Base-by-base conservation (phyloP, 2,888 invertebrate species). In the Xestoiulus laeticollis region DNA sequence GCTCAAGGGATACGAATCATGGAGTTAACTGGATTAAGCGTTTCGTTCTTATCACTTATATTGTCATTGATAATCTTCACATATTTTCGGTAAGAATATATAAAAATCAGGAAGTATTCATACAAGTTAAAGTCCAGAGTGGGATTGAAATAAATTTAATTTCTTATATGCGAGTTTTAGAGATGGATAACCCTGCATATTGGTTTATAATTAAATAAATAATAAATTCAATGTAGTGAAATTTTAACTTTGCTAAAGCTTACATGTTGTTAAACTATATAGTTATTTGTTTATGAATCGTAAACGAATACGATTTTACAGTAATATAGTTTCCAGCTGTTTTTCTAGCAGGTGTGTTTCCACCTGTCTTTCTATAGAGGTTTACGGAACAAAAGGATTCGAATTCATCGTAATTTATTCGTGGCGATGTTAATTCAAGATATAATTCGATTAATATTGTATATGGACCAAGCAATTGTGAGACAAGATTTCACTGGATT, bases 381-480 rank as follows among this genome's bases (percentile, higher is more conserved):
- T 48, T 92, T 98, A 85, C 94, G 95, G 88, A 97, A 97, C 91
- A 95, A 95, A 90, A 94, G 97, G 86, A 97, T 97, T 0, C 94
- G 95, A 90, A 97, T 97, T 90, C 98, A 96, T 92, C 96, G 95
- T 92, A 96, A 96, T 92, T 93, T 97, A 88, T 98, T 96, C 92
- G 93, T 95, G 78, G 96, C 97, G 1, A 96, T 97, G 94, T 93
- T 96, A 88, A 93, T 95, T 89, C 96, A 96, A 92, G 95, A 96
- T 16, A 91, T 95, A 53, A 94, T 96, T 85, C 93, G 96, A 82
- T 93, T 96, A 88, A 94, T 94, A 0, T 91, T 96, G 59, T 96
- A 96, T 92, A 93, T 96, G 87, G 96, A 97, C 91, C 96, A 96
- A 91, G 93, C 53, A 91, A 91, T 89, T 91, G 91, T 53, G 91